Evolutionary conservation across 1,140 invertebrate genomes (phyloP), one percentile per base, ranked within the genome.

Genomic region (Rhagoletis zephyria): DNA sequence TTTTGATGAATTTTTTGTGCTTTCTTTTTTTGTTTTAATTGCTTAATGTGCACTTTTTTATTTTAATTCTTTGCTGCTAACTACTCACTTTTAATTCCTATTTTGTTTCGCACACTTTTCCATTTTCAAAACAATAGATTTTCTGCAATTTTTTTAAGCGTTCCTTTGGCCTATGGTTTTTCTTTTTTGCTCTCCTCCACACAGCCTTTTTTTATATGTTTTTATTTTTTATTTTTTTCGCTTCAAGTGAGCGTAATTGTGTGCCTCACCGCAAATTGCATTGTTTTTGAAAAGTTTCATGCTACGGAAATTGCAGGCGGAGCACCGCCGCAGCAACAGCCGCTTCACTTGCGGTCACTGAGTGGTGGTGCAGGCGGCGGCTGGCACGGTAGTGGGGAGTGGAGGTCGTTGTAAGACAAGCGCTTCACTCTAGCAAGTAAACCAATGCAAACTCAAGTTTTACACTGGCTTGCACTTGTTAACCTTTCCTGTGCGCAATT

Each of bases 401-500:
- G 61, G 10, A 14, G 4, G 61, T 14, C 9, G 9, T 56, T 56
- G 51, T n/a, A 9, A 81, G 7, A 30, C 74, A 81, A 56, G 74
- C 48, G 42, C 6, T 12, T 12, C n/a, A 42, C n/a, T 56, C 45
- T 56, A n/a, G n/a, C 74, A 12, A 56, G 48, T 12, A 74, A 4
- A 12, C 42, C 48, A 81, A 81, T 16, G n/a, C 48, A 81, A 81
- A 81, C 74, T 81, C 16, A 81, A 81, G 74, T 30, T 81, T 81
- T 81, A 2, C n/a, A 10, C 45, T 14, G 42, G 42, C n/a, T 56
- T 81, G 48, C 48, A 30, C 48, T 81, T 56, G 74, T 81, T 81
- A 81, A 81, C 74, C 48, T 42, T 81, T 81, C 74, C 74, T 81
- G 74, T 81, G 74, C 74, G 45, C 45, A 19, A 56, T 81, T 56